A percentile compares a stretch with the other conserved stretches of the same genome.
Conservation (phyloP, 2,113 vertebrate species). For the Enhydra lutris region DNA sequence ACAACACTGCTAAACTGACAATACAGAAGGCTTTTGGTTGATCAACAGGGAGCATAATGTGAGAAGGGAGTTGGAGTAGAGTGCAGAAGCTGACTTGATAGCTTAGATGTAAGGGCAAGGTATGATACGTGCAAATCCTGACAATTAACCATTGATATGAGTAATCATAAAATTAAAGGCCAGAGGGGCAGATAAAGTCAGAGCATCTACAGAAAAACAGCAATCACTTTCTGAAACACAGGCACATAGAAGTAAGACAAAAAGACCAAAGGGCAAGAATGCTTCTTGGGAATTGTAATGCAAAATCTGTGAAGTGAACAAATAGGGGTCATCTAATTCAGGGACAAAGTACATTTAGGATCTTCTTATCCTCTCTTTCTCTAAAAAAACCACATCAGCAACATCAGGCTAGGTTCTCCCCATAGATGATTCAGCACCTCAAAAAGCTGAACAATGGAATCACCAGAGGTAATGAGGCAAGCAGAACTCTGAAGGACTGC, state of each 20-base stretch:
- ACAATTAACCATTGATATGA: conserved; percentile 50
- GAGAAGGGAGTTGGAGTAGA: background rate
- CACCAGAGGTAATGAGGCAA: conserved; percentile 75
- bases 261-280: conserved; percentile 10
- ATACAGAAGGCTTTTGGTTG: conserved; percentile 6
- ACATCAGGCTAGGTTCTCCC: conserved; percentile 35
- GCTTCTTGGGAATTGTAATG: conserved; percentile 28
- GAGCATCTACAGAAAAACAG: background rate
- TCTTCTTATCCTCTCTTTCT: conserved; percentile 38
- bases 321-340: conserved; percentile 39
- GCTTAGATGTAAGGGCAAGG: background rate
- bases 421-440: conserved; percentile 71
- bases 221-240: background rate
- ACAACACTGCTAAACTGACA: background rate
- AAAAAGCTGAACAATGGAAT: conserved; percentile 77
- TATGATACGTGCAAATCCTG: fast-evolving
- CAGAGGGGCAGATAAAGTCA: conserved; percentile 22
- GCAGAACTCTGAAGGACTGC: conserved; percentile 72
- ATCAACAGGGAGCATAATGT: background rate
- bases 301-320: conserved; percentile 26
- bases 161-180: background rate
- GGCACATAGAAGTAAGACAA: conserved; percentile 9
- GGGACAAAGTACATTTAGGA: background rate
- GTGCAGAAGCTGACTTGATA: conserved; percentile 64
- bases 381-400: conserved; percentile 46